Evolutionary conservation across 2,113 vertebrate genomes (phyloP).

Genomic region (Podocnemis expansa): DNA sequence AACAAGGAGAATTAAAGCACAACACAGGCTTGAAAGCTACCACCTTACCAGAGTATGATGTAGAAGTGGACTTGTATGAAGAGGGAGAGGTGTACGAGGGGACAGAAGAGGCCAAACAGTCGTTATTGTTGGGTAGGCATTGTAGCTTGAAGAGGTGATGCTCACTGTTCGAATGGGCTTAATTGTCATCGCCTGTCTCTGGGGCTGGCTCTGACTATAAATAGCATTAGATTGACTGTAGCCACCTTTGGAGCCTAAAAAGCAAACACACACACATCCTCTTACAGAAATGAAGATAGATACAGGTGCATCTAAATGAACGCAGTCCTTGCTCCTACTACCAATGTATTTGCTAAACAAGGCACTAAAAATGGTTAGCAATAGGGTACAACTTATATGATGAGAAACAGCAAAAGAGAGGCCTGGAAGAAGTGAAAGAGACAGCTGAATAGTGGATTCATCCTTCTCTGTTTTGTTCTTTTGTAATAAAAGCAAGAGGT

Average conservation of each 20-base stretch:
- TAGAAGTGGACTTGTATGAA: slow-evolving; percentile 71
- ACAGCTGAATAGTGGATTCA: neutral
- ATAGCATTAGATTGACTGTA: slow-evolving; percentile 69
- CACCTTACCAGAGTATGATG: slow-evolving; percentile 75
- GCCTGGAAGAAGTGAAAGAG: neutral
- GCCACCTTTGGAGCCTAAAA: slow-evolving; percentile 70
- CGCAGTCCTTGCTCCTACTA: neutral
- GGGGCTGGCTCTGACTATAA: slow-evolving; percentile 75
- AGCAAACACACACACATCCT: neutral
- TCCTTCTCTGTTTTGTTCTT: neutral
- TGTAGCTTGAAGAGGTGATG: slow-evolving; percentile 75
- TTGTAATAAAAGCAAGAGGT: neutral
- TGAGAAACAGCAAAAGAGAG: neutral
- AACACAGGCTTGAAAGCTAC: too few species aligned
- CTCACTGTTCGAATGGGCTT: slow-evolving; percentile 70
- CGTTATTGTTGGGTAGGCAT: slow-evolving; percentile 72
- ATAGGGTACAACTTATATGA: neutral
- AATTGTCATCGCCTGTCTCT: slow-evolving; percentile 73
- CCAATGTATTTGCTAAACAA: neutral
- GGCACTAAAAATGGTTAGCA: neutral
- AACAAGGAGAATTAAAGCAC: neutral
- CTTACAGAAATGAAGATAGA: neutral
- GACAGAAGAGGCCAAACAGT: slow-evolving; percentile 66
- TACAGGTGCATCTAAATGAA: neutral
- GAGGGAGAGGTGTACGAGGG: slow-evolving; percentile 75